Base-by-base conservation (phyloP, 2,888 invertebrate species). In the Beris chalybata region DNA sequence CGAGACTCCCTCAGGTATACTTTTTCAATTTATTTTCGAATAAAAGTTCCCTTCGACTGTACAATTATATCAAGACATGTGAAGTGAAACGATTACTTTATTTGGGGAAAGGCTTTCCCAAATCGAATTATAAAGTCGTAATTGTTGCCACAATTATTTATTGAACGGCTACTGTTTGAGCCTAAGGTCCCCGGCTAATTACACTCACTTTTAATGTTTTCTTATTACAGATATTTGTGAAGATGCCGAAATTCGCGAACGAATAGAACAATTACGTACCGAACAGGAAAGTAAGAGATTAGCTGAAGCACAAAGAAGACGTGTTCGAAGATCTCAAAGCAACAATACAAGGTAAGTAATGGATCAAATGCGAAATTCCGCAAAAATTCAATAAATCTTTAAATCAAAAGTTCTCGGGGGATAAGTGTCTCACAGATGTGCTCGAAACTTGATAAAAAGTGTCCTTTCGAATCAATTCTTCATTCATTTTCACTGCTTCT, bases 1-100 rank as follows among this genome's bases (percentile, higher is more conserved):
- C 71, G 98, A 99, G 83, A 97, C 97, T 66, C 96, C 98, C 43
- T 92, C 95, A 80, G 96, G 95, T 95, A 83, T 80, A 79, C 71
- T 67, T 50, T 53, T 13, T 22, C 22, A 22, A 22, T 22, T 22
- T 22, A 22, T 57, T 57, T 15, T 32, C 13, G 44, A 29, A 6
- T 57, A 32, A n/a, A 32, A 53, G 3, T 44, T 13, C 32, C 11
- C 30, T n/a, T 43, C 12, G 7, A 12, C 2, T 44, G 5, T 38
- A n/a, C n/a, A 22, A 15, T n/a, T 3, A 45, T 45, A 11, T n/a
- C n/a, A 45, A 45, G 45, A 2, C 45, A 11, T 45, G 11, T 45
- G n/a, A 12, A 45, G n/a, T 45, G 11, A n/a, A 12, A 45, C 45
- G n/a, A 45, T 11, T 45, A 45, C 45, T 1, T 22, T 22, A 22